Percentiles rank a stretch among this genome's conserved stretches.
These are phyloP conservation scores for Dendrolimus houi DNA, from an alignment of 2,888 invertebrate genomes.

Conservation along the genomic window DNA sequence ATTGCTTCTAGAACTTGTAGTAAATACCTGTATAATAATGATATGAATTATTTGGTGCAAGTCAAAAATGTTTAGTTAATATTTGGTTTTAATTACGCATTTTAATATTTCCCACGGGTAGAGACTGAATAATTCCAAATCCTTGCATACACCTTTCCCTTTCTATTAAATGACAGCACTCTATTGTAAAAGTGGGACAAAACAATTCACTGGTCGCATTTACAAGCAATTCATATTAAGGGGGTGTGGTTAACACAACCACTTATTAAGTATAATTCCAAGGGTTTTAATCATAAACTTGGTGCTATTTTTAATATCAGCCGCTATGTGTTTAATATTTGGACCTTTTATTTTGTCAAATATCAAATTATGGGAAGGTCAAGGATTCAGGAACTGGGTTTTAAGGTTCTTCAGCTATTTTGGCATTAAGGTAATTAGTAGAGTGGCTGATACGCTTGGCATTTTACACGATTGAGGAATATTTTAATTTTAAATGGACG, in stretches of 20 bases:
- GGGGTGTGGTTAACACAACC: conserved; percentile 57
- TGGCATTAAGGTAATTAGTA: no score
- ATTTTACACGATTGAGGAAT: no score
- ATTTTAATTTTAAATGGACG: no score
- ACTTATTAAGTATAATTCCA: conserved; percentile 58
- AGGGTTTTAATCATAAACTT: conserved; percentile 53
- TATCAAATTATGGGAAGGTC: background rate
- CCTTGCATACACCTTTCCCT: conserved; percentile 26
- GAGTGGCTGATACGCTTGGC: no score
- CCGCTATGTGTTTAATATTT: conserved; percentile 20
- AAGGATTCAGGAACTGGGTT: no score
- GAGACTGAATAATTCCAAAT: conserved; percentile 26
- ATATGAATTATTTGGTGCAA: no score
- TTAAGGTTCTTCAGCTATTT: no score
- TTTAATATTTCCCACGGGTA: conserved; percentile 44
- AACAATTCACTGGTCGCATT: conserved; percentile 23
- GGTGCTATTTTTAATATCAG: conserved; percentile 41
- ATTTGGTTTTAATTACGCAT: conserved; percentile 3
- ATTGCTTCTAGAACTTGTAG: no score
- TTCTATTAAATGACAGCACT: conserved; percentile 14
- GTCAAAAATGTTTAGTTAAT: no score
- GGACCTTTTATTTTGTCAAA: conserved; percentile 9
- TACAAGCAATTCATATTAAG: conserved; percentile 39
- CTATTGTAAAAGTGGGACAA: conserved; percentile 28
- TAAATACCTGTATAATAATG: no score